Percentiles rank a stretch among this genome's conserved stretches.
phyloP scores from a whole-genome alignment of 2,797 vertebrate genomes.

The Zalophus californianus region DNA sequence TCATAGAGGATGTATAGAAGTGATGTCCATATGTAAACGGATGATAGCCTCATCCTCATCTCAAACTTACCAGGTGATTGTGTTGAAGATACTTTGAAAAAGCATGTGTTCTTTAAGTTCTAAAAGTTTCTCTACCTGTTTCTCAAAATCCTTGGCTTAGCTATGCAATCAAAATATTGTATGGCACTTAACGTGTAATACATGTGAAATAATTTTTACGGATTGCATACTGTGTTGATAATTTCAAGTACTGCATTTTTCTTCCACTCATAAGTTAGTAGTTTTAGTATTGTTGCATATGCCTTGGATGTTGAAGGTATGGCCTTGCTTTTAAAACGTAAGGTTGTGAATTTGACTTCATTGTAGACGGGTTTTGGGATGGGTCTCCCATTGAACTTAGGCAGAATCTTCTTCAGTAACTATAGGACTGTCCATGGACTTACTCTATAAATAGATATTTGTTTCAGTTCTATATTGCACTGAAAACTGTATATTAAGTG shows the following conservation, averaged over 20 bases:
- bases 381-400: not conserved
- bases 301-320: not conserved
- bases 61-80: not conserved
- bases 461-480: not conserved
- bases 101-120: not conserved
- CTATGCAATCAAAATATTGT: not conserved
- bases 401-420: not conserved
- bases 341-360: not conserved
- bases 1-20: not conserved
- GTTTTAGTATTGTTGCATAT: not conserved
- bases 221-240: not conserved
- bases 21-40: not conserved
- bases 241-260: not conserved
- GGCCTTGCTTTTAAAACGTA: not conserved
- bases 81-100: not conserved
- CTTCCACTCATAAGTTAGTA: not conserved
- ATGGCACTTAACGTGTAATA: not conserved
- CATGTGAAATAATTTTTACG: not conserved
- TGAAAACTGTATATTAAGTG: not conserved
- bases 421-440: not conserved
- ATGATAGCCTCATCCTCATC: not conserved
- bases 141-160: not conserved
- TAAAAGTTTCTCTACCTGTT: not conserved
- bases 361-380: not conserved
- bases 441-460: not conserved